phyloP scores from a whole-genome alignment of 2,888 invertebrate species.

The Watsonalla cultraria region DNA sequence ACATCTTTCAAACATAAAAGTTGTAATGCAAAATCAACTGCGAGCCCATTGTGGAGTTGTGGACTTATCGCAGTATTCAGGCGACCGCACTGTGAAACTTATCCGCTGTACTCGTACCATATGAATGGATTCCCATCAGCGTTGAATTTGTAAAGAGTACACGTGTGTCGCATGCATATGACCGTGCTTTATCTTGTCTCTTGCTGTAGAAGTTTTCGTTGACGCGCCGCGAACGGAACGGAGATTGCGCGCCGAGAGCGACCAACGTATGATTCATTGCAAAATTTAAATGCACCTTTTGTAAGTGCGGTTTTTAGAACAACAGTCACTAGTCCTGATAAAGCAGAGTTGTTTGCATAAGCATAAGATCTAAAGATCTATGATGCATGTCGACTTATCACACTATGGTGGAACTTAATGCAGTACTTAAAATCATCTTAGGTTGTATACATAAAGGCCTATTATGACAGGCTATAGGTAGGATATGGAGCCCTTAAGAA shows the following conservation, averaged over 20 bases:
- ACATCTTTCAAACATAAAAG: conserved; percentile 5
- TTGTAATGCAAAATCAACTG: conserved; percentile 46
- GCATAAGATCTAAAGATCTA: too few relatives aligned
- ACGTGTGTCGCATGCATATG: conserved; percentile 68
- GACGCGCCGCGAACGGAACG: conserved; percentile 27
- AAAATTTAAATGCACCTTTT: neutral
- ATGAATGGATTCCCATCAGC: conserved; percentile 68
- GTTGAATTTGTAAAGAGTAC: conserved; percentile 74
- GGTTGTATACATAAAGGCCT: too few relatives aligned
- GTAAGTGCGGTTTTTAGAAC: neutral
- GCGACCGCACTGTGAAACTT: conserved; percentile 63
- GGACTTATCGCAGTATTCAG: conserved; percentile 64
- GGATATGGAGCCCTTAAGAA: too few relatives aligned
- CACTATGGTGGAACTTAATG: too few relatives aligned
- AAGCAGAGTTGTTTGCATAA: too few relatives aligned
- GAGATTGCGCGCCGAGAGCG: conserved; percentile 28
- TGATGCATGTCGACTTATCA: too few relatives aligned
- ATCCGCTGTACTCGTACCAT: conserved; percentile 58
- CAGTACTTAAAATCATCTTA: too few relatives aligned
- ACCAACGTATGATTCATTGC: neutral
- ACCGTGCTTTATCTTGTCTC: conserved; percentile 64
- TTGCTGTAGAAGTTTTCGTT: conserved; percentile 52
- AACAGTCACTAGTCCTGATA: too few relatives aligned
- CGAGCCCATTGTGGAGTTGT: conserved; percentile 54
- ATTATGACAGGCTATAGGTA: too few relatives aligned